Percentiles rank a stretch among this genome's conserved stretches.
These are phyloP conservation scores for Brienomyrus longianalis DNA, from an alignment of 2,113 vertebrate genomes.

Conservation along the genomic window DNA sequence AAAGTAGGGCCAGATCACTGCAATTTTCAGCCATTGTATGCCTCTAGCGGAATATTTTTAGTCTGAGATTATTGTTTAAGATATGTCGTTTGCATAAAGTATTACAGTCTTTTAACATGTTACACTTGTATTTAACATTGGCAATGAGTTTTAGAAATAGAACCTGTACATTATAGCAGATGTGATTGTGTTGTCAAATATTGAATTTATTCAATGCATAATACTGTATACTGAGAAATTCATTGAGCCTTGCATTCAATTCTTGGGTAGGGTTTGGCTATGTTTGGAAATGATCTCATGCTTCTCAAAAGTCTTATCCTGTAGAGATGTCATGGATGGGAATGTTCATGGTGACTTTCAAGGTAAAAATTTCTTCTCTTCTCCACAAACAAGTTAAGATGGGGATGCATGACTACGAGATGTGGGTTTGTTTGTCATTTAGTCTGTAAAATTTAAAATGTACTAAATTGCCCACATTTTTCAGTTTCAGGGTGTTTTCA, in stretches of 20 bases:
- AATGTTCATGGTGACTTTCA: neutral
- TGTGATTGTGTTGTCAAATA: neutral
- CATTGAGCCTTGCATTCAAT: neutral
- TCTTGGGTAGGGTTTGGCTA: neutral
- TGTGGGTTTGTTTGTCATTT: too few relatives aligned
- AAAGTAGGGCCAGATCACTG: neutral
- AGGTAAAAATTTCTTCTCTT: neutral
- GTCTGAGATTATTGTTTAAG: neutral
- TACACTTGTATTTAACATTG: too few relatives aligned
- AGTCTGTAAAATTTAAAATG: neutral
- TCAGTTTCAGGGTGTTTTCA: neutral
- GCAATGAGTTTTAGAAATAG: too few relatives aligned
- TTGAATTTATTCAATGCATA: neutral
- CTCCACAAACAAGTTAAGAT: neutral
- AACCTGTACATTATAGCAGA: neutral
- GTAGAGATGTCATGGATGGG: neutral
- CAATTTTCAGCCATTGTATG: neutral
- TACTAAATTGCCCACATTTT: neutral
- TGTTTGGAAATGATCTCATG: neutral
- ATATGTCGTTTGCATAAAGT: neutral
- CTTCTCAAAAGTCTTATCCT: neutral
- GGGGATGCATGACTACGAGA: neutral
- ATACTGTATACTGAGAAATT: neutral
- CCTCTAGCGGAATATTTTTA: neutral
- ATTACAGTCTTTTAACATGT: neutral